A percentile compares a stretch with the other conserved stretches of the same genome.
phyloP scores from a whole-genome alignment of 2,113 vertebrate species.

The Chrysochloris asiatica region DNA sequence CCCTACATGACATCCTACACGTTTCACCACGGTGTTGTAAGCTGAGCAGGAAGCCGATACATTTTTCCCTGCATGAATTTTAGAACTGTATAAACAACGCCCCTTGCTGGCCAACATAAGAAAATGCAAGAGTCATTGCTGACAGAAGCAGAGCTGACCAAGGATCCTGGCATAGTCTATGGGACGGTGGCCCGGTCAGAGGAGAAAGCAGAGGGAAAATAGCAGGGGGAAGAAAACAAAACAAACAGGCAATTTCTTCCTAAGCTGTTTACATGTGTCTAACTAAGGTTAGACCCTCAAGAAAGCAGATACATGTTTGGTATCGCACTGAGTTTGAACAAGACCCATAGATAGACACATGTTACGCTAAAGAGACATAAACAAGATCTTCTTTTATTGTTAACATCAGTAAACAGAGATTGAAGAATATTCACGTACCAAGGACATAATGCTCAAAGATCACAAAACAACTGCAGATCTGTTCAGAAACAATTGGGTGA shows the following conservation, averaged over 20 bases:
- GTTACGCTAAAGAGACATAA: slow-evolving; percentile 37
- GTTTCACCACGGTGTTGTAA: background rate
- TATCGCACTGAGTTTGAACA: slow-evolving; percentile 35
- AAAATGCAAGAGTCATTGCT: slow-evolving; percentile 40
- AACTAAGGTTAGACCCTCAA: slow-evolving; percentile 48
- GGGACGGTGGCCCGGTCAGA: slow-evolving; percentile 30
- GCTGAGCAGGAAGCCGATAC: background rate
- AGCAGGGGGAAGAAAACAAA: background rate
- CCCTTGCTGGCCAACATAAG: slow-evolving; percentile 69
- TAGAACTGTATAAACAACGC: slow-evolving; percentile 62
- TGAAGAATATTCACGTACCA: slow-evolving; percentile 27
- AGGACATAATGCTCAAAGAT: slow-evolving; percentile 48
- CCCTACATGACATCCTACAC: background rate
- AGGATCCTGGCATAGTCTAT: slow-evolving; percentile 33
- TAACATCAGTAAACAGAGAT: slow-evolving; percentile 34
- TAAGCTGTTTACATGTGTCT: slow-evolving; percentile 40
- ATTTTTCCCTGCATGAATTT: background rate
- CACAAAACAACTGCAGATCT: slow-evolving; percentile 41
- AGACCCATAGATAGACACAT: slow-evolving; percentile 42
- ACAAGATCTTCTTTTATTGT: slow-evolving; percentile 64
- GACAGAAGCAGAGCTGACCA: background rate
- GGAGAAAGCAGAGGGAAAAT: slow-evolving; percentile 11
- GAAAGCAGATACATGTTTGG: slow-evolving; percentile 50
- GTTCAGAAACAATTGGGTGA: slow-evolving; percentile 37
- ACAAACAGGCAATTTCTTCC: background rate